Evolutionary conservation across 2,113 vertebrate genomes (phyloP), one percentile per base, ranked within the genome.

Genomic region (Talpa occidentalis): DNA sequence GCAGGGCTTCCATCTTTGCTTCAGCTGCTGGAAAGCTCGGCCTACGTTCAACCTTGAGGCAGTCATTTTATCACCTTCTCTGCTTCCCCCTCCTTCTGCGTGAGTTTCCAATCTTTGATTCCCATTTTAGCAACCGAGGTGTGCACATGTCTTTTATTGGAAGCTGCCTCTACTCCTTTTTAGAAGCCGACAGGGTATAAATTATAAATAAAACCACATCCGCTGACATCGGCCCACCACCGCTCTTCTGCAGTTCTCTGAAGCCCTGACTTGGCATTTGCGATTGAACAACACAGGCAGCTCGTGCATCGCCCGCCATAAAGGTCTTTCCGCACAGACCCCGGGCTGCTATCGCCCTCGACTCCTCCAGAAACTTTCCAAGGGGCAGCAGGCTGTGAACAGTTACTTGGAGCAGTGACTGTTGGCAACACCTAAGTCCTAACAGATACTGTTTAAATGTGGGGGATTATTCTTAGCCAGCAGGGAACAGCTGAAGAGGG

Each of bases 141-240:
- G 81, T 76, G 66, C 72, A 22, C 73, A 19, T 26, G 9, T 26
- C 80, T 92, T 90, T 84, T 80, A 95, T 8, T 80, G 88, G 88
- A 73, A 78, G 81, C 77, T 60, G 77, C 77, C 52, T 88, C 59
- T 5, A 64, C 59, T 66, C 85, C 62, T 72, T 88, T 72, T 77
- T 73, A 90, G 91, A 95, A 90, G 91, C 49, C n/a, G 60, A 81
- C 59, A 72, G 88, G 52, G 35, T 72, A 21, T 73, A 60, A 77
- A 90, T 88, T 83, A 87, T 92, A 95, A 90, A 95, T 90, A 92
- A 95, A 97, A 95, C 87, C 84, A 92, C 93, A 87, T 37, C 40
- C 2, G 6, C 22, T 24, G 70, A 72, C 90, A 84, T 72, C 77
- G 78, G 56, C 64, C 83, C 67, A 21, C 40, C 30, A 56, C 66